Base-by-base conservation (phyloP, 1,140 invertebrate species). In the Aradophagus sp. region DNA sequence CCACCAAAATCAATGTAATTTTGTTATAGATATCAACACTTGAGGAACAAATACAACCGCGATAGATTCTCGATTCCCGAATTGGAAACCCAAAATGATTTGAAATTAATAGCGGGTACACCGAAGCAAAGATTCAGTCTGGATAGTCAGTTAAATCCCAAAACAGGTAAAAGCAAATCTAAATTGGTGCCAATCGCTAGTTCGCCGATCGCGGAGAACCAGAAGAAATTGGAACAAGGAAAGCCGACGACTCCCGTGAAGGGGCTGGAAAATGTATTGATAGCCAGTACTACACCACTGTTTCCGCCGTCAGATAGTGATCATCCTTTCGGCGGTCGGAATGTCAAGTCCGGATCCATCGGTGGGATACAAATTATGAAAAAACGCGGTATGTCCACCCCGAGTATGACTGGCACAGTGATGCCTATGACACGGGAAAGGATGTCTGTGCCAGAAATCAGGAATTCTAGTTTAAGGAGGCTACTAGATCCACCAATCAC, bases 41-140 rank as follows among this genome's bases (percentile, higher is more conserved):
- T 68, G 2, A 71, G 68, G 4, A 61, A 47, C 0, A 81, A 83
- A 32, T 82, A 81, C 34, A 83, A 82, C 44, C 73, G 83, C 0
- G 83, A 84, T 8, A 50, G 83, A 15, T 84, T 80, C 31, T 84
- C 83, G 0, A 84, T 84, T 20, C 83, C 83, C 0, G 83, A 84
- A 23, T 27, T 84, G 0, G 81, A 84, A 23, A 84, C 82, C 4
- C 76, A 83, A 16, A 84, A 84, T 52, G 83, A 84, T 35, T 44
- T 84, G 7, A 73, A 68, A 19, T 31, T 81, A 13, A 83, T 84
- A 2, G 81, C 79, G 1, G 82, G 83, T 0, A 82, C 80, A 0
- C 83, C 83, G 0, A 84, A 84, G 23, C 83, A 84, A 26, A 74
- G 83, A 35, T 84, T 78, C 31, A 84, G 83, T 15, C 32, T 84